Evolutionary conservation across 2,888 invertebrate genomes (phyloP), one percentile per base, ranked within the genome.

Genomic region (Lagria hirta): DNA sequence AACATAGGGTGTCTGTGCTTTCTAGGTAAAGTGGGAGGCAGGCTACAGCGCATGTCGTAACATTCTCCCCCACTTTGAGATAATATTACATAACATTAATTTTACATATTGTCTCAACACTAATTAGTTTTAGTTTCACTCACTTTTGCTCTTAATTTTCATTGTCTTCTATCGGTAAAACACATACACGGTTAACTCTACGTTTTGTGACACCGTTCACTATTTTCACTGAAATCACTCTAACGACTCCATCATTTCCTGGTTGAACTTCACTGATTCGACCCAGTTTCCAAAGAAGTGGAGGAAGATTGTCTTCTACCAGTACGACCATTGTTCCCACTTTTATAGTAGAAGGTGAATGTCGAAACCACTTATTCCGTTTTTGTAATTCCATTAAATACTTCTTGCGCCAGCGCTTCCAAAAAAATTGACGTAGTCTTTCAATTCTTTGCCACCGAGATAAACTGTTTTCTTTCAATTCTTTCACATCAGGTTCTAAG

Each of bases 371-470:
- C 16, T 29, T 29, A 2, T 14, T 14, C 2, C 33, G 33, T 11
- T 33, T 18, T 10, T 33, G 33, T n/a, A 33, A 4, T 3, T 8
- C 12, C 3, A 7, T 15, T 6, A 29, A 16, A 29, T 29, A 29
- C 7, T 29, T 16, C 3, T 16, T 14, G 14, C 4, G 16, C 3
- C 29, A 29, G 6, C 10, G 29, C 6, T 29, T 29, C 29, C 29
- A 29, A 7, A 29, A 29, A n/a, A 15, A 16, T 8, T 29, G 29
- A 1, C 16, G 3, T 1, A 29, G 16, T 29, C 16, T 1, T 1
- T n/a, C 11, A 8, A 29, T 8, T 7, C 14, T 7, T 15, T 29
- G 29, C 29, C 29, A 29, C 4, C 29, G 29, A n/a, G 29, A 29
- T 8, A 29, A 8, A n/a, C 12, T 14, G 10, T 29, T 29, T 15